Base-by-base conservation (phyloP, 2,888 invertebrate genomes). In the Ceriagrion tenellum region DNA sequence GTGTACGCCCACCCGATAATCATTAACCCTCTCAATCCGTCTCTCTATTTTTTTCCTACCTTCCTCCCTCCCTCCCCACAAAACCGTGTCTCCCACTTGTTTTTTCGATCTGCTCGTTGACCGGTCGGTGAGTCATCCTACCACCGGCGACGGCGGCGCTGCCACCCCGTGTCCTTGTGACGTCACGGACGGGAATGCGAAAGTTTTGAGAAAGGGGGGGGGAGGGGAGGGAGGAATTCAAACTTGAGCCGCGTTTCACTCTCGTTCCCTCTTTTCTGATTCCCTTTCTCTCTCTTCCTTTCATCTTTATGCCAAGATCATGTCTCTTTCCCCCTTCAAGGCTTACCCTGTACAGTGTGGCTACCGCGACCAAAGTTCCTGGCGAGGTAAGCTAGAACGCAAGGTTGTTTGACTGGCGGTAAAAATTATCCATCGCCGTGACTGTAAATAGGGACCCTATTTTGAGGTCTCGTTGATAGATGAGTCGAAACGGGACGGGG, bases 101-200 rank as follows among this genome's bases (percentile, higher is more conserved):
- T n/a, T n/a, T 47, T 47, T 40, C 40, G 18, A 55, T 30, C 74
- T 12, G 74, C 74, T 30, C 74, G 8, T n/a, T 47, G 13, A 30
- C 81, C 69, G 18, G 81, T 13, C 35, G 59, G 81, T 81, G 81
- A 81, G 30, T 81, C 81, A 81, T 35, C 26, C 81, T 23, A n/a
- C n/a, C 69, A 69, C 69, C 69, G 69, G 26, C 59, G 59, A 59
- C 59, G 59, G 59, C 0, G 69, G 69, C 59, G 16, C 18, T 30
- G 30, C 35, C 81, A 13, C 35, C 81, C 26, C 35, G 26, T 35
- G 81, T 81, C 81, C 81, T 81, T 81, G 81, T 35, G 81, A 81
- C 81, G 81, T 81, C 81, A 81, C 30, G 89, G 89, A 23, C 88
- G 89, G 55, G 55, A 89, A n/a, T 89, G 55, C 35, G 55, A 55